A percentile compares a stretch with the other conserved stretches of the same genome.
phyloP scores from a whole-genome alignment of 2,797 vertebrate species.

The Phalanger gymnotis region DNA sequence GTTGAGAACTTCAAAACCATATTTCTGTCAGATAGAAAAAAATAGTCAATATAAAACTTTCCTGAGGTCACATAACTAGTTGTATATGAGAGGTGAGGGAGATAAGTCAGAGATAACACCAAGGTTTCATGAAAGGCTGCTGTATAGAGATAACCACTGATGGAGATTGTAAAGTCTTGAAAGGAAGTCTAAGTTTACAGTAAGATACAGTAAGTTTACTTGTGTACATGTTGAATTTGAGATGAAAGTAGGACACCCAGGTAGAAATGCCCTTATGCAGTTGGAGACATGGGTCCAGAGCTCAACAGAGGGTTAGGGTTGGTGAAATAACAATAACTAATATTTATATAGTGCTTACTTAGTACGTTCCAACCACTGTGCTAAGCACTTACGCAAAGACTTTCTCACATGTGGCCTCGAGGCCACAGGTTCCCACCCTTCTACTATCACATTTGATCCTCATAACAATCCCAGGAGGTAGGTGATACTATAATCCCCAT shows the following conservation, averaged over 20 bases:
- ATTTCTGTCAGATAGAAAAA: background rate
- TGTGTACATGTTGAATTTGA: background rate
- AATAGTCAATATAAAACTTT: background rate
- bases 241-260: background rate
- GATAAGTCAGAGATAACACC: background rate
- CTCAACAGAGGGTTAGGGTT: background rate
- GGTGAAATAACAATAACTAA: background rate
- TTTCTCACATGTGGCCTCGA: background rate
- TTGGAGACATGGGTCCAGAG: background rate
- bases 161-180: background rate
- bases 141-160: background rate
- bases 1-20: background rate
- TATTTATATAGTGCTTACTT: background rate
- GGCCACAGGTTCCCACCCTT: too few species aligned
- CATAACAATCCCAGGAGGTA: background rate
- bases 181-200: background rate
- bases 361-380: background rate
- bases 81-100: background rate
- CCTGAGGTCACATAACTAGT: background rate
- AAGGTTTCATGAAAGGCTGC: background rate
- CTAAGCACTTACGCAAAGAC: background rate
- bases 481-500: too few species aligned
- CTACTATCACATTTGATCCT: background rate
- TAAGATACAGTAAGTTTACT: background rate
- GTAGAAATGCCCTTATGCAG: background rate